A percentile compares a stretch with the other conserved stretches of the same genome.
Evolutionary conservation across 2,113 vertebrate species (phyloP).

Genomic region (Rhineura floridana): DNA sequence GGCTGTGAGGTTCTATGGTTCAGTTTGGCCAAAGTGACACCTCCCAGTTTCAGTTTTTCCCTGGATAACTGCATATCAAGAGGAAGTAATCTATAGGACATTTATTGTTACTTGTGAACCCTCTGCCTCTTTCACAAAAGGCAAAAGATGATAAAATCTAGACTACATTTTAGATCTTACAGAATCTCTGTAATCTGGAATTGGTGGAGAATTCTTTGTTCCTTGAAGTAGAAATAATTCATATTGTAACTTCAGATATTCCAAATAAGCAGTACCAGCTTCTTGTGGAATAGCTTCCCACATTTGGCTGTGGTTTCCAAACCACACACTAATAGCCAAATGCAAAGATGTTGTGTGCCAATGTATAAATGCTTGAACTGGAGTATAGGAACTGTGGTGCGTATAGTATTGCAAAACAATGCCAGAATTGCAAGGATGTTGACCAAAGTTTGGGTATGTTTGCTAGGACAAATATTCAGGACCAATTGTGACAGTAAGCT

Average conservation of each 20-base stretch:
- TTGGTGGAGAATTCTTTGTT: neutral
- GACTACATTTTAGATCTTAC: neutral
- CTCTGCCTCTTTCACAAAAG: constrained; percentile 49
- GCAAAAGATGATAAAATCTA: neutral
- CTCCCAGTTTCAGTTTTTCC: constrained; percentile 35
- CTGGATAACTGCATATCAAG: constrained; percentile 48
- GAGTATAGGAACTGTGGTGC: neutral
- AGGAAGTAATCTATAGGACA: constrained; percentile 42
- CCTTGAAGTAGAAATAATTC: constrained; percentile 6
- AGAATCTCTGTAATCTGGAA: neutral
- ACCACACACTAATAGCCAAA: neutral
- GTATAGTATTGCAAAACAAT: too few species aligned
- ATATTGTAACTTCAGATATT: neutral
- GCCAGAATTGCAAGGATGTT: too few species aligned
- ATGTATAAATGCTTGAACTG: neutral
- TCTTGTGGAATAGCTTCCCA: neutral
- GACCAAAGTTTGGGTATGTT: neutral
- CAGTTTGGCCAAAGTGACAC: constrained; percentile 55
- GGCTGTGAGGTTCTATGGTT: constrained; percentile 58
- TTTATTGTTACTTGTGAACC: constrained; percentile 44
- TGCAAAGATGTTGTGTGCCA: neutral
- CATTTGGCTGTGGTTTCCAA: constrained; percentile 5
- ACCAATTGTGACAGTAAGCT: neutral
- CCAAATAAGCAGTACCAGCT: neutral
- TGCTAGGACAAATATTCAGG: neutral